phyloP scores from a whole-genome alignment of 2,888 invertebrate species.

The Bruchidius siliquastri region DNA sequence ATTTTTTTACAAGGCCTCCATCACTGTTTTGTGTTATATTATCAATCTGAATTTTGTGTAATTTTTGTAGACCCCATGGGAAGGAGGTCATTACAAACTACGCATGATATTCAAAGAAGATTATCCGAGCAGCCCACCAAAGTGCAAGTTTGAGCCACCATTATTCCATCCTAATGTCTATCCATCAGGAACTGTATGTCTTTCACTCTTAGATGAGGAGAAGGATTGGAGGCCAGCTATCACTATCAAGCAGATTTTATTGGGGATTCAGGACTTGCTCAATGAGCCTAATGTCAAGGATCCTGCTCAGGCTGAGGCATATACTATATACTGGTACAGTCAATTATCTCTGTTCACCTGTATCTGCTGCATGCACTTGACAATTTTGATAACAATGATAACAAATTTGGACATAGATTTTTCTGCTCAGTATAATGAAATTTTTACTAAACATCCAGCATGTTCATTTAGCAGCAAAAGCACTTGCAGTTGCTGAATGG shows the following conservation, averaged over 20 bases:
- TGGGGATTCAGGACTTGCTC: constrained; percentile 95
- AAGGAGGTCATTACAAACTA: constrained; percentile 92
- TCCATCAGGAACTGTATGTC: constrained; percentile 87
- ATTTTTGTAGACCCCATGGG: constrained; percentile 75
- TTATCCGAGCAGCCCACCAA: constrained; percentile 97
- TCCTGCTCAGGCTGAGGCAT: constrained; percentile 98
- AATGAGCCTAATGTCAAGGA: constrained; percentile 99
- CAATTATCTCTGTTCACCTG: no score
- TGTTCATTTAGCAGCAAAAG: no score
- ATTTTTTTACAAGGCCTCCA: no score
- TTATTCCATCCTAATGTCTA: constrained; percentile 98
- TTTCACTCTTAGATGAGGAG: constrained; percentile 94
- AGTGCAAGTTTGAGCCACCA: constrained; percentile 99
- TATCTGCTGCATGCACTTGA: no score
- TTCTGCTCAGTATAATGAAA: no score
- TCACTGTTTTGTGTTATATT: no score
- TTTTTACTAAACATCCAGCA: no score
- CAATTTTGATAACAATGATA: no score
- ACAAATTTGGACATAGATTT: no score
- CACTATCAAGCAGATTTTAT: constrained; percentile 95
- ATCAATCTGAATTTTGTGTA: no score
- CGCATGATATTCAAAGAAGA: constrained; percentile 99
- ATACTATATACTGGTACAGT: constrained; percentile 95
- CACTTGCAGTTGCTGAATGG: no score
- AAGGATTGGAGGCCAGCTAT: constrained; percentile 99